Evolutionary conservation across 2,888 invertebrate species (phyloP).

Genomic region (Megamerina dolium): DNA sequence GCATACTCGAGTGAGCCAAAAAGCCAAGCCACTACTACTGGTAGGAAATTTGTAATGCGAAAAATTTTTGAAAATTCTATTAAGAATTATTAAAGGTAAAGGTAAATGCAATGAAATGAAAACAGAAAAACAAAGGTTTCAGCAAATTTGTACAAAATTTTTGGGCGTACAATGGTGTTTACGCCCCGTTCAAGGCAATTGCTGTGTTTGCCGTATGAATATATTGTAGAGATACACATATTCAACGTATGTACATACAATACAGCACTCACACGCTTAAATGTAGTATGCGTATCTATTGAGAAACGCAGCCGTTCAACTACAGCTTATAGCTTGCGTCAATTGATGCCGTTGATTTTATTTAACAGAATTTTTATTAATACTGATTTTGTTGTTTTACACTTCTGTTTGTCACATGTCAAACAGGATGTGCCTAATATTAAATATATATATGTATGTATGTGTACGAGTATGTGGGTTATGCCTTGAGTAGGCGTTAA

Average conservation of each 20-base stretch:
- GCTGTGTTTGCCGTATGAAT: neutral
- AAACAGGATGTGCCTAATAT: slow-evolving; percentile 36
- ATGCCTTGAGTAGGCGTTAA: slow-evolving; percentile 6
- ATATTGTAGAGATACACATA: no score
- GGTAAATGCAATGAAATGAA: slow-evolving; percentile 1
- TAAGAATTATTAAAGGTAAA: slow-evolving; percentile 8
- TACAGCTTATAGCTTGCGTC: neutral
- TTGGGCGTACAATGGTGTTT: slow-evolving; percentile 33
- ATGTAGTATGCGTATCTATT: neutral
- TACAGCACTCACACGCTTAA: no score
- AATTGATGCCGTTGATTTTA: neutral
- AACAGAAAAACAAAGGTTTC: slow-evolving; percentile 13
- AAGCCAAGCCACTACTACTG: no score
- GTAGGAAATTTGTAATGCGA: no score
- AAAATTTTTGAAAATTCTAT: no score
- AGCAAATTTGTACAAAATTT: slow-evolving; percentile 33
- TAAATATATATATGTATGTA: slow-evolving; percentile 15
- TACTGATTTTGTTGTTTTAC: no score
- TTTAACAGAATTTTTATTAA: no score
- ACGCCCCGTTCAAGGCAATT: slow-evolving; percentile 19
- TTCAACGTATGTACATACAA: no score
- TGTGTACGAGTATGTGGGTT: slow-evolving; percentile 3
- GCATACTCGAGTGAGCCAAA: no score
- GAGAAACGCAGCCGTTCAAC: slow-evolving; percentile 9
- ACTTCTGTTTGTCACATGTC: slow-evolving; percentile 40